Percentiles rank a stretch among this genome's conserved stretches.
Conservation (phyloP, 2,797 vertebrate genomes). For the Centropyge bicolor region DNA sequence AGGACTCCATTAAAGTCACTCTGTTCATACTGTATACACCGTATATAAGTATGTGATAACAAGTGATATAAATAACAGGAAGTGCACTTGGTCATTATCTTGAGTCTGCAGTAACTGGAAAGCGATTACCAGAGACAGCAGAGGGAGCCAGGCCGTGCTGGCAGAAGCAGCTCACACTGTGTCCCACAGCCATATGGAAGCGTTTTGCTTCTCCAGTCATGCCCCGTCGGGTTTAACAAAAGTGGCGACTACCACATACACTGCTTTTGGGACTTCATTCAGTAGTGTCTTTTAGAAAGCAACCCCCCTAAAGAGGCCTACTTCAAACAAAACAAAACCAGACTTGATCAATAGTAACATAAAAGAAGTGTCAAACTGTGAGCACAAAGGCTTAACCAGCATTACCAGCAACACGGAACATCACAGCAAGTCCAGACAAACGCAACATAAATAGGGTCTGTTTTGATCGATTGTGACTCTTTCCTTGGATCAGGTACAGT, state of each 20-base stretch:
- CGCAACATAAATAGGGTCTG: not conserved
- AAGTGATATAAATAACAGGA: slow-evolving; percentile 61
- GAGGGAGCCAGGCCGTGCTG: slow-evolving; percentile 70
- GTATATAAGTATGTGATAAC: slow-evolving; percentile 44
- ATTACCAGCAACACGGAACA: slow-evolving; percentile 22
- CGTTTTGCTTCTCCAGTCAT: slow-evolving; percentile 81
- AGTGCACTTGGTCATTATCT: slow-evolving; percentile 53
- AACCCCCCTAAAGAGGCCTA: slow-evolving; percentile 53
- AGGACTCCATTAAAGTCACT: slow-evolving; percentile 11
- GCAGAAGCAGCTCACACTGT: slow-evolving; percentile 71
- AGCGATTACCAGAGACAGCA: slow-evolving; percentile 61
- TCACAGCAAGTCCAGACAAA: slow-evolving; percentile 18
- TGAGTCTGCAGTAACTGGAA: slow-evolving; percentile 51
- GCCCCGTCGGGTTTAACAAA: slow-evolving; percentile 81
- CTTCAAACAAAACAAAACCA: slow-evolving; percentile 56
- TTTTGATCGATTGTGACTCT: slow-evolving; percentile 25
- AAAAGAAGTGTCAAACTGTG: slow-evolving; percentile 48
- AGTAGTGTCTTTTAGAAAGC: slow-evolving; percentile 71
- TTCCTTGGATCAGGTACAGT: slow-evolving; percentile 18
- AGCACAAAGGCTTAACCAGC: slow-evolving; percentile 19
- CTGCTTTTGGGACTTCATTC: slow-evolving; percentile 73
- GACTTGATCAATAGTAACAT: slow-evolving; percentile 56
- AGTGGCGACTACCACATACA: slow-evolving; percentile 81
- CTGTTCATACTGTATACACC: slow-evolving; percentile 3
- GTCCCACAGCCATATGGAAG: slow-evolving; percentile 84